Evolutionary conservation across 1,140 invertebrate genomes (phyloP).

Genomic region (Melitaea cinxia): DNA sequence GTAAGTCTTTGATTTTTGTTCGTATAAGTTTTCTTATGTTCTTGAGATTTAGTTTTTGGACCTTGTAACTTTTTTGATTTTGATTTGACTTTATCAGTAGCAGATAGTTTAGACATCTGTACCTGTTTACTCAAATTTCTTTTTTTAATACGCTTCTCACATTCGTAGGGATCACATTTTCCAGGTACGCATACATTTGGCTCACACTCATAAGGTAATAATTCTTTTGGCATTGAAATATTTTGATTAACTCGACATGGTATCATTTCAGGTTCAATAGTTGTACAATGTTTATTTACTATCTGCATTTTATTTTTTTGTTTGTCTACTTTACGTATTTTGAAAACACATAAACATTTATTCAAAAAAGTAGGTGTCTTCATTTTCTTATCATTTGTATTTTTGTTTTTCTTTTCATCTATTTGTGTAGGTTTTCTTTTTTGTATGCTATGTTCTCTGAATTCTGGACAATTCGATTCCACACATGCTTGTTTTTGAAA

Average conservation of each 20-base stretch:
- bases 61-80: neutral
- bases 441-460: neutral
- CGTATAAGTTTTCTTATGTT: neutral
- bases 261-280: neutral
- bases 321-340: slow-evolving; percentile 8
- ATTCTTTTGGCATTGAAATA: slow-evolving; percentile 3
- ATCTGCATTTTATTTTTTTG: neutral
- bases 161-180: slow-evolving; percentile 45
- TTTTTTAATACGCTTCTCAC: slow-evolving; percentile 22
- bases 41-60: neutral
- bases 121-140: neutral
- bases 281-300: neutral
- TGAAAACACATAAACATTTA: slow-evolving; percentile 30
- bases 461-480: neutral
- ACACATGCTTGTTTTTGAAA: neutral
- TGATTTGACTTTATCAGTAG: slow-evolving; percentile 5
- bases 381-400: neutral
- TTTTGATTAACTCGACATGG: neutral
- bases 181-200: slow-evolving; percentile 41
- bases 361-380: slow-evolving; percentile 10
- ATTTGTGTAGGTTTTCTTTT: neutral
- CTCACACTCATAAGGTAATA: slow-evolving; percentile 44
- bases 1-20: neutral
- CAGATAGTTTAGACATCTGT: neutral
- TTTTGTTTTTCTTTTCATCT: neutral